These are phyloP conservation scores for Brenthis ino DNA, from an alignment of 2,888 invertebrate species.

Conservation along the genomic window DNA sequence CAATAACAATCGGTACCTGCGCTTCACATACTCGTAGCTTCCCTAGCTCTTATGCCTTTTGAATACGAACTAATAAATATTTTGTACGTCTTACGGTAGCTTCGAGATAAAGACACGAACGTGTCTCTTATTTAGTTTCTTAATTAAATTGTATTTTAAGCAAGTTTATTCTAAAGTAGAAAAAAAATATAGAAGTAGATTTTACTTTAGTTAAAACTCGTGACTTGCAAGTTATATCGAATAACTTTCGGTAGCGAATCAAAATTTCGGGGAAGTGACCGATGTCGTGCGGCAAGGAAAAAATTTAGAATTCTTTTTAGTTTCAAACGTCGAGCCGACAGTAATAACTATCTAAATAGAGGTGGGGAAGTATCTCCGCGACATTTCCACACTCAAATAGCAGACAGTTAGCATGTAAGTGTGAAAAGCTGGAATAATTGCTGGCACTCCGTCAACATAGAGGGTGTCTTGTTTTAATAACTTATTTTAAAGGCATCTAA, in stretches of 20 bases:
- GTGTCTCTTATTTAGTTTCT: slow-evolving; percentile 53
- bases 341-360: slow-evolving; percentile 38
- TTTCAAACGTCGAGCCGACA: slow-evolving; percentile 41
- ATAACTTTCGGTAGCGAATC: slow-evolving; percentile 24
- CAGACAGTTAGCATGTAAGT: slow-evolving; percentile 67
- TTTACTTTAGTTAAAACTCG: slow-evolving; percentile 32
- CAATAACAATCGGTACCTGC: slow-evolving; percentile 64
- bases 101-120: slow-evolving; percentile 32
- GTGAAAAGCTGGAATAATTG: slow-evolving; percentile 77
- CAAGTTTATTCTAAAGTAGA: slow-evolving; percentile 28
- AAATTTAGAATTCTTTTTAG: slow-evolving; percentile 43
- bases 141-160: slow-evolving; percentile 60
- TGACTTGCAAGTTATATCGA: slow-evolving; percentile 32
- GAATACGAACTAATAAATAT: slow-evolving; percentile 47
- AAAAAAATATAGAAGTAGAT: slow-evolving; percentile 18
- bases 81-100: slow-evolving; percentile 19
- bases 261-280: slow-evolving; percentile 39
- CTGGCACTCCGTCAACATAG: slow-evolving; percentile 55
- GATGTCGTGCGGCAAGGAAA: slow-evolving; percentile 52
- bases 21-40: slow-evolving; percentile 29
- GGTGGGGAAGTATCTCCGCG: slow-evolving; percentile 48
- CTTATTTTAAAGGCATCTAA: not conserved
- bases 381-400: slow-evolving; percentile 65
- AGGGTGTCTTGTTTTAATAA: slow-evolving; percentile 10
- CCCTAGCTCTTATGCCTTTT: slow-evolving; percentile 47